A percentile compares a stretch with the other conserved stretches of the same genome.
Conservation (phyloP, 2,888 invertebrate species). For the Caenorhabditis sp. region DNA sequence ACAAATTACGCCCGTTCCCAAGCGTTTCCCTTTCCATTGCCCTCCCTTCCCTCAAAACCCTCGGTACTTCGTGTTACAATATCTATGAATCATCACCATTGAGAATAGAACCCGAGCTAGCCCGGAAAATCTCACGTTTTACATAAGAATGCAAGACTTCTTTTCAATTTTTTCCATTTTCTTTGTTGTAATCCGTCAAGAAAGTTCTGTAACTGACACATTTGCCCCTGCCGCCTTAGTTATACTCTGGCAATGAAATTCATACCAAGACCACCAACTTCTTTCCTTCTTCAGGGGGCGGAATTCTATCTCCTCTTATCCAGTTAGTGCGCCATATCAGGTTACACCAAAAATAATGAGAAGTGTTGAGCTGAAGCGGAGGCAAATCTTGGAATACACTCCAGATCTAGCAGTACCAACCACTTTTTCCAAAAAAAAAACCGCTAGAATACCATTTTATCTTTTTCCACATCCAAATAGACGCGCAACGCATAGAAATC, state of each 20-base stretch:
- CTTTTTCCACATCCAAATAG: no score
- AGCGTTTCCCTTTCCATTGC: no score
- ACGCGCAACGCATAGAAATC: conserved; percentile 38
- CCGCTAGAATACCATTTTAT: no score
- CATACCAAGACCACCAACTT: conserved; percentile 57
- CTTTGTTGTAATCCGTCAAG: not conserved
- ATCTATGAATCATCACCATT: not conserved
- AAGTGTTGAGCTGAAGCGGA: no score
- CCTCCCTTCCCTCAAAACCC: not conserved
- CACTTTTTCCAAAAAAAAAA: no score
- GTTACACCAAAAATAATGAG: conserved; percentile 59
- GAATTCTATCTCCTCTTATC: conserved; percentile 63
- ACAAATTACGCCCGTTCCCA: no score
- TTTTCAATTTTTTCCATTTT: no score
- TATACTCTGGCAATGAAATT: conserved; percentile 49
- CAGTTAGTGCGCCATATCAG: conserved; percentile 52
- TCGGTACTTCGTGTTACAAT: no score
- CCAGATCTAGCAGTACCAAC: not conserved
- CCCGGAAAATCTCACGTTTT: no score
- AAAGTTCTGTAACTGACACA: conserved; percentile 38
- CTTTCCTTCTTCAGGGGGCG: conserved; percentile 34
- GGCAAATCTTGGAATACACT: not conserved
- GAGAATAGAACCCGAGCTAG: no score
- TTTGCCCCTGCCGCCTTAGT: conserved; percentile 10
- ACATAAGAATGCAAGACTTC: not conserved